Evolutionary conservation across 2,888 invertebrate genomes (phyloP), one percentile per base, ranked within the genome.

Genomic region (Dasypogon diadema): DNA sequence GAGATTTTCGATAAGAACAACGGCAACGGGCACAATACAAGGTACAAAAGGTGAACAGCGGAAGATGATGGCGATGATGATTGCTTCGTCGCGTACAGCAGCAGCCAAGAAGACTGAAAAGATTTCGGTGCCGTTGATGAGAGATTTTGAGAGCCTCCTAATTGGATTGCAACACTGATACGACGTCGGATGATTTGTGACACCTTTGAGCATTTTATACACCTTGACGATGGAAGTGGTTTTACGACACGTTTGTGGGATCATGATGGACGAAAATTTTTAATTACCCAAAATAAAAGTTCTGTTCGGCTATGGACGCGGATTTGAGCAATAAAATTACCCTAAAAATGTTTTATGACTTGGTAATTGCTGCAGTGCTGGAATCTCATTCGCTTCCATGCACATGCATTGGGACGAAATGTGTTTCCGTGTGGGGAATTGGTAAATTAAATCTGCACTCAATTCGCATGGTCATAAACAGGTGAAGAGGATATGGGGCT

Each of bases 141-240:
- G 46, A 65, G 65, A 65, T 46, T 8, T 14, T 42, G 24, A 65
- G 24, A n/a, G 24, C 46, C 48, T 65, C 46, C 46, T 65, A 65
- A 65, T 65, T 65, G 65, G 65, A 65, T 65, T 42, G 12, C 14
- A 24, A 16, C 18, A 46, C 22, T 46, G 46, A 65, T 65, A 65
- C 22, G 65, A 46, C 65, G 24, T 8, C 22, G 24, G 65, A 14
- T 46, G 46, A 65, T 65, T 65, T 65, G 46, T 65, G 65, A 46
- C n/a, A 46, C 24, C 48, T 65, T 65, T 21, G 22, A 42, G 22
- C 51, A 21, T 51, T 51, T 12, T n/a, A 3, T 51, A 18, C 51
- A 51, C 16, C 51, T 63, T 21, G 21, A n/a, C 12, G 5, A 10
- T 22, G 63, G 63, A 4, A n/a, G 16, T 22, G 63, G 63, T 12